Evolutionary conservation across 2,113 vertebrate species (phyloP).

Genomic region (Chionis minor): DNA sequence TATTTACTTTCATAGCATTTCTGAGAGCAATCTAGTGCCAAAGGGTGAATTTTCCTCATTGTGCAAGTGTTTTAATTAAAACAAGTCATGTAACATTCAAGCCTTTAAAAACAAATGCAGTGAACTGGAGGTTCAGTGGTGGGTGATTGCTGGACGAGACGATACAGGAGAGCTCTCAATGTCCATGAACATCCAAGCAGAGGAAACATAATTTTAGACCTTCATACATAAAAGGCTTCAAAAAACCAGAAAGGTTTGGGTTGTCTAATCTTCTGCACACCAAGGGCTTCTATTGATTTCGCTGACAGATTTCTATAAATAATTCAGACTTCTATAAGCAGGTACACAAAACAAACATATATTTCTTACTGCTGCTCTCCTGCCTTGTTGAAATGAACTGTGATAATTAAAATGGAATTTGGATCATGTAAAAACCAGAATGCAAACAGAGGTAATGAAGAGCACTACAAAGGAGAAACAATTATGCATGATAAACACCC

Average conservation of each 20-base stretch:
- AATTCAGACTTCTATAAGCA: not conserved
- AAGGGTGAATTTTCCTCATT: not conserved
- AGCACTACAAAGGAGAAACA: conserved; percentile 10
- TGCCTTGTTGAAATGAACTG: not conserved
- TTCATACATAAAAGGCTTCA: not conserved
- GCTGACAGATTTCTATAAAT: not conserved
- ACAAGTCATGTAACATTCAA: not conserved
- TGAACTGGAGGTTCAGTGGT: not conserved
- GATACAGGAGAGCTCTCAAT: not conserved
- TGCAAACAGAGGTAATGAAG: not conserved
- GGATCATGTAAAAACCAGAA: not conserved
- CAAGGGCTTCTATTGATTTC: not conserved
- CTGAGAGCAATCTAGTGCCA: not conserved
- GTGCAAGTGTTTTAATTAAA: not conserved
- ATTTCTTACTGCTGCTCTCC: not conserved
- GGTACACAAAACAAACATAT: not conserved
- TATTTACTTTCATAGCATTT: not conserved
- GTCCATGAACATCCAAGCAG: not conserved
- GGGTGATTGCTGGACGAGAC: not conserved
- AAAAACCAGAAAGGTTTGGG: not conserved
- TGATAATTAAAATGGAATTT: not conserved
- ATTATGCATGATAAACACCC: not conserved
- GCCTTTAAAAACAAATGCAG: not conserved
- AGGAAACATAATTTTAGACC: not conserved
- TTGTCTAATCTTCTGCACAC: not conserved